Evolutionary conservation across 1,140 invertebrate genomes (phyloP).

Genomic region (Nilaparvata lugens): DNA sequence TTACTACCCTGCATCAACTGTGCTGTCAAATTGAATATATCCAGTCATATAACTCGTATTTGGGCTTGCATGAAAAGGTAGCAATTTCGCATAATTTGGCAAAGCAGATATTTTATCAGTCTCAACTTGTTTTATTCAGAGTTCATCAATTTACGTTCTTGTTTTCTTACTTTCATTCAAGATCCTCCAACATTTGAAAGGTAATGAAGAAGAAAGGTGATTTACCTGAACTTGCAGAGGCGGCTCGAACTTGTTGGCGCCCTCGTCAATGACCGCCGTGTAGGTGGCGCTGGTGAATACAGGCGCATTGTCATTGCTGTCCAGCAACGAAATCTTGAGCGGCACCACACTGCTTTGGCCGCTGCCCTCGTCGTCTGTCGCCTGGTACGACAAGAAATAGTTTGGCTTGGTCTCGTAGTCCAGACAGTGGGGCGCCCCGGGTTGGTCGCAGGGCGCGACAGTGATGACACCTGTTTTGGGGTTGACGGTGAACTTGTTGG

Average conservation of each 20-base stretch:
- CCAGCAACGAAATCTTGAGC: constrained; percentile 63
- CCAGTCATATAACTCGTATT: too few relatives aligned
- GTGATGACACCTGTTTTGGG: constrained; percentile 69
- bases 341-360: constrained; percentile 67
- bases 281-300: constrained; percentile 62
- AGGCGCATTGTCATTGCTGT: constrained; percentile 82
- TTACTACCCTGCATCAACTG: too few relatives aligned
- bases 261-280: constrained; percentile 73
- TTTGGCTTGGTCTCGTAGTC: constrained; percentile 77
- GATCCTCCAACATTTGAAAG: too few relatives aligned
- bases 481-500: constrained; percentile 74
- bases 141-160: too few relatives aligned
- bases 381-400: constrained; percentile 82
- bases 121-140: too few relatives aligned
- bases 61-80: too few relatives aligned
- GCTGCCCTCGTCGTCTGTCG: constrained; percentile 71
- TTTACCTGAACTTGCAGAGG: constrained; percentile 30
- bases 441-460: constrained; percentile 63
- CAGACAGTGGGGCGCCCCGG: constrained; percentile 56
- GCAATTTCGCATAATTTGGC: too few relatives aligned
- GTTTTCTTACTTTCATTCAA: too few relatives aligned
- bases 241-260: constrained; percentile 71
- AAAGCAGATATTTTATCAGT: too few relatives aligned
- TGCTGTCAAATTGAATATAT: too few relatives aligned
- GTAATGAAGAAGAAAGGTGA: background rate